Conservation (phyloP, 2,888 invertebrate species). For the Drosophila atripex region DNA sequence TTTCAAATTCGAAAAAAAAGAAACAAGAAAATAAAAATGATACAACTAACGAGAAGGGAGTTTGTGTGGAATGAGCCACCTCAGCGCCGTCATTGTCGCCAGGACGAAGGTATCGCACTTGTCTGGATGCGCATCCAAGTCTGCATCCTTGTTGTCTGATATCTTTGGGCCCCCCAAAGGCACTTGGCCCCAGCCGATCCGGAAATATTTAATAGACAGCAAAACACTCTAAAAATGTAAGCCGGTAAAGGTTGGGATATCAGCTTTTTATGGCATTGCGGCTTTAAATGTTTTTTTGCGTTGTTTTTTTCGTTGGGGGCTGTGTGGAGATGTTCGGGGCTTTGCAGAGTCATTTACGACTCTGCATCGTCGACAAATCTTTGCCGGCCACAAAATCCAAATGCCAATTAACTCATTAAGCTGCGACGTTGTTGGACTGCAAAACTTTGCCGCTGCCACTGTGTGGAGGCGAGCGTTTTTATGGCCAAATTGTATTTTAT, state of each 20-base stretch:
- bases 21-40: conserved; percentile 17
- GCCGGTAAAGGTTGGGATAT: conserved; percentile 10
- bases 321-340: conserved; percentile 8
- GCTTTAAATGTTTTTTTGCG: conserved; percentile 37
- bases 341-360: conserved; percentile 54
- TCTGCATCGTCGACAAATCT: conserved; percentile 68
- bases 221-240: conserved; percentile 25
- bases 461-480: conserved; percentile 50
- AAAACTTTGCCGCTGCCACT: conserved; percentile 20
- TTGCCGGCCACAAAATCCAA: conserved; percentile 71
- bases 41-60: conserved; percentile 66
- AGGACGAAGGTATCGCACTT: conserved; percentile 39
- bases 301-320: background rate
- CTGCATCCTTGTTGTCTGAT: conserved; percentile 32
- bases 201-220: conserved; percentile 65
- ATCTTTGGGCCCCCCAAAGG: conserved; percentile 22
- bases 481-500: conserved; percentile 69
- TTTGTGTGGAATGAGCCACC: conserved; percentile 47
- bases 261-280: conserved; percentile 21
- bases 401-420: conserved; percentile 76
- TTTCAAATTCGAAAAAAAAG: conserved; percentile 64
- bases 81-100: conserved; percentile 45
- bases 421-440: conserved; percentile 38
- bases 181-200: conserved; percentile 56
- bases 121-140: conserved; percentile 27